Evolutionary conservation across 2,888 invertebrate genomes (phyloP).

Genomic region (Euclidia mi): DNA sequence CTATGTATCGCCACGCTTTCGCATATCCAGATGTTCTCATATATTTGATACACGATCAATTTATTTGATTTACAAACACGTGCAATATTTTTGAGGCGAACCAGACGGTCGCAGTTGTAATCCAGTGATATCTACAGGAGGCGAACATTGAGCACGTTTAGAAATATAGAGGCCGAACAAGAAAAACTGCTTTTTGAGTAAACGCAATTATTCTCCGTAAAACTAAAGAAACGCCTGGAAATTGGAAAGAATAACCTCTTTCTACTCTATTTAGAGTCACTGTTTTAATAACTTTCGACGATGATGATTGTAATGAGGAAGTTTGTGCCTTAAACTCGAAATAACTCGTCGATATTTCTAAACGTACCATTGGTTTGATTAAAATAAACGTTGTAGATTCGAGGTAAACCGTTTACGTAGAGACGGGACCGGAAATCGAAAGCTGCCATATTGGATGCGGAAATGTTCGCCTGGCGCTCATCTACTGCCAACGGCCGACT

Average conservation of each 20-base stretch:
- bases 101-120: constrained; percentile 50
- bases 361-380: constrained; percentile 72
- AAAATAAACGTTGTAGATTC: constrained; percentile 83
- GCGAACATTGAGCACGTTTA: too few species aligned
- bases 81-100: constrained; percentile 32
- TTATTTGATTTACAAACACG: constrained; percentile 34
- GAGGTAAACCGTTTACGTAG: constrained; percentile 80
- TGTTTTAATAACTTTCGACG: too few species aligned
- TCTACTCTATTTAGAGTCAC: too few species aligned
- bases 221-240: too few species aligned
- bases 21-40: constrained; percentile 39
- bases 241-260: too few species aligned
- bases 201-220: too few species aligned
- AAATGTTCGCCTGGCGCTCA: constrained; percentile 73
- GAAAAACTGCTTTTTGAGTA: too few species aligned
- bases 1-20: constrained; percentile 29
- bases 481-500: constrained; percentile 34
- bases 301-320: too few species aligned
- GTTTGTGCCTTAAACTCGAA: too few species aligned
- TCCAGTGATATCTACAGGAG: constrained; percentile 53
- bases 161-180: too few species aligned
- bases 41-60: constrained; percentile 31
- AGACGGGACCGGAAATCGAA: constrained; percentile 86
- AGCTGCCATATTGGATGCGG: constrained; percentile 87
- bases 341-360: too few species aligned